Percentiles rank a stretch among this genome's conserved stretches.
phyloP scores from a whole-genome alignment of 1,140 invertebrate genomes.

The Drosophila biarmipes region DNA sequence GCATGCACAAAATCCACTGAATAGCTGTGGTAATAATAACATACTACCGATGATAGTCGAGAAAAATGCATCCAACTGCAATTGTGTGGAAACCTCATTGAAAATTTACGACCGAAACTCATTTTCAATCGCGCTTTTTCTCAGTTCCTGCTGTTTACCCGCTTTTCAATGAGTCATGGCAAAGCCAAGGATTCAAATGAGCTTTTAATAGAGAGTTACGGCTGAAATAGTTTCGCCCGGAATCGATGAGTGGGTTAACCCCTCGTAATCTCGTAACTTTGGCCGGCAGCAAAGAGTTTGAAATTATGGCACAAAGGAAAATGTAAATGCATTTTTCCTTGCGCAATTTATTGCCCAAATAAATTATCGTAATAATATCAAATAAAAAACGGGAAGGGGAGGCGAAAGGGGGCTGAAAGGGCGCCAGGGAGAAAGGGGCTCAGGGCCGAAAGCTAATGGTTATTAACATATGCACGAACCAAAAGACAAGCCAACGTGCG shows the following conservation, averaged over 20 bases:
- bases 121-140: conserved; percentile 33
- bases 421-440: conserved; percentile 27
- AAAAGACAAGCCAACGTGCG: conserved; percentile 43
- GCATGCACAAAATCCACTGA: conserved; percentile 16
- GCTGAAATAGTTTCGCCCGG: conserved; percentile 12
- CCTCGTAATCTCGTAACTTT: conserved; percentile 26
- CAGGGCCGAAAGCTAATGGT: conserved; percentile 73
- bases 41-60: conserved; percentile 37
- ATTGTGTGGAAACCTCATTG: conserved; percentile 64
- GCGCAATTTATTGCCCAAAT: conserved; percentile 78
- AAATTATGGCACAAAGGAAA: conserved; percentile 75
- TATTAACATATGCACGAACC: conserved; percentile 77
- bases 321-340: conserved; percentile 79
- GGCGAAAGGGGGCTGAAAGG: not conserved
- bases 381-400: conserved; percentile 58
- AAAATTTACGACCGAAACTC: conserved; percentile 51
- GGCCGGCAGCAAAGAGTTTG: conserved; percentile 48
- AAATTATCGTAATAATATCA: conserved; percentile 83
- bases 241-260: conserved; percentile 38
- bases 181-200: conserved; percentile 38
- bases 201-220: conserved; percentile 50
- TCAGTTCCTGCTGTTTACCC: conserved; percentile 13
- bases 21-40: conserved; percentile 37
- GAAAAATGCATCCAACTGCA: conserved; percentile 40
- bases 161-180: conserved; percentile 47